Evolutionary conservation across 2,888 invertebrate genomes (phyloP), one percentile per base, ranked within the genome.

Genomic region (Salticus scenicus): DNA sequence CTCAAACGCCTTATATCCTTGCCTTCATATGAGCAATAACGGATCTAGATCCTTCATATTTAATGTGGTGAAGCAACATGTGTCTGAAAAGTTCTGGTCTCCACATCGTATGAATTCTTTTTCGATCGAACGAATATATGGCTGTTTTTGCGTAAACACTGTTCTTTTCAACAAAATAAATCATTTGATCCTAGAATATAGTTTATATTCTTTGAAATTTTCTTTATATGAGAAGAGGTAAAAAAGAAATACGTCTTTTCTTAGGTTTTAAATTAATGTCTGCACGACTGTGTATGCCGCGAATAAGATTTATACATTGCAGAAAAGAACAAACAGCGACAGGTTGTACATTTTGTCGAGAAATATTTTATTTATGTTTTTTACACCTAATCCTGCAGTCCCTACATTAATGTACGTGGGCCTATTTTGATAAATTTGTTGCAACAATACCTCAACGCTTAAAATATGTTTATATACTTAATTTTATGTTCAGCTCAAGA

Each of bases 21-120:
- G 57, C 51, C 66, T 78, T 33, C 71, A 63, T 71, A 31, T 64
- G 72, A 84, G 77, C 83, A 84, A 84, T 84, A 84, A 77, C 83
- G 73, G 66, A 76, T 75, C 74, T 37, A 27, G 30, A 28, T 72
- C 71, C 71, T 84, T 84, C 83, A 84, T 84, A 77, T 84, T 84
- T 84, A 77, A 84, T 84, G 76, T 28, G 64, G 47, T 51, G 71
- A 83, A 76, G 76, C 82, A 83, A 83, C 82, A 77, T 84, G 83
- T 77, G 83, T 71, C 63, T 64, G 33, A 30, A 69, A 57, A 72
- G 76, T 72, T 76, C 63, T 28, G 71, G 74, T 67, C 67, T n/a
- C 66, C 77, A 42, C 72, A 69, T 69, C 42, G 77, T 77, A 84
- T 77, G 67, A 84, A 84, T 77, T 84, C 77, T 84, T 84, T 73